Evolutionary conservation across 2,113 vertebrate genomes (phyloP).

Genomic region (Stegastes partitus): DNA sequence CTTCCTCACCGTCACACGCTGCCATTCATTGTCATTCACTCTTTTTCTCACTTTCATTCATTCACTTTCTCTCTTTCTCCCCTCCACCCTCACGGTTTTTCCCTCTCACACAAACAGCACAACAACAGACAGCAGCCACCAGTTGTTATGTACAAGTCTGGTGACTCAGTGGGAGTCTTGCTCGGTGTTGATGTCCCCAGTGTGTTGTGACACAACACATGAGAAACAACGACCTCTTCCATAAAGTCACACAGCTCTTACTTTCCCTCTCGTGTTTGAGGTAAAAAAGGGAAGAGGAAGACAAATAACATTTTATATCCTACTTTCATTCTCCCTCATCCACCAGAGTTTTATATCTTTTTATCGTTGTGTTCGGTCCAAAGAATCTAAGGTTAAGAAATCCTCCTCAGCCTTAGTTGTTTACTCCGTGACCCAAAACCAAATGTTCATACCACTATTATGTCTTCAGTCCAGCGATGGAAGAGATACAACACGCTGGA

Average conservation of each 20-base stretch:
- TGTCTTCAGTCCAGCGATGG: conserved; percentile 12
- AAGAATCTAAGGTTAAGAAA: conserved; percentile 16
- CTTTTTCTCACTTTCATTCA: conserved; percentile 26
- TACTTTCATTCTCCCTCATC: conserved; percentile 17
- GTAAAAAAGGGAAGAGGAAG: background rate
- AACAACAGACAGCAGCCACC: conserved; percentile 7
- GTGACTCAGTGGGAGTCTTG: conserved; percentile 57
- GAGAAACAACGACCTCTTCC: conserved; percentile 26
- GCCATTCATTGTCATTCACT: conserved; percentile 26
- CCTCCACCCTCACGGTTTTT: background rate
- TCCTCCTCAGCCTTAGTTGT: background rate
- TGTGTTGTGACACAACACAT: conserved; percentile 61
- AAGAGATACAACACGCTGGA: background rate
- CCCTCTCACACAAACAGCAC: background rate
- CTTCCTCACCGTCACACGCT: background rate
- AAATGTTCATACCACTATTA: conserved; percentile 25
- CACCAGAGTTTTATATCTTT: conserved; percentile 40
- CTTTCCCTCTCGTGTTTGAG: conserved; percentile 12
- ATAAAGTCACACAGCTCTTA: background rate
- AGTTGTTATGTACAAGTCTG: conserved; percentile 40
- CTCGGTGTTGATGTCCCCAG: conserved; percentile 29
- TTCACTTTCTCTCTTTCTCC: conserved; percentile 6
- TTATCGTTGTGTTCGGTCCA: background rate
- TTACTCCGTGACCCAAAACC: conserved; percentile 14
- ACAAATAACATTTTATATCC: conserved; percentile 17